phyloP scores from a whole-genome alignment of 2,113 vertebrate genomes.

The Gymnorhina tibicen region DNA sequence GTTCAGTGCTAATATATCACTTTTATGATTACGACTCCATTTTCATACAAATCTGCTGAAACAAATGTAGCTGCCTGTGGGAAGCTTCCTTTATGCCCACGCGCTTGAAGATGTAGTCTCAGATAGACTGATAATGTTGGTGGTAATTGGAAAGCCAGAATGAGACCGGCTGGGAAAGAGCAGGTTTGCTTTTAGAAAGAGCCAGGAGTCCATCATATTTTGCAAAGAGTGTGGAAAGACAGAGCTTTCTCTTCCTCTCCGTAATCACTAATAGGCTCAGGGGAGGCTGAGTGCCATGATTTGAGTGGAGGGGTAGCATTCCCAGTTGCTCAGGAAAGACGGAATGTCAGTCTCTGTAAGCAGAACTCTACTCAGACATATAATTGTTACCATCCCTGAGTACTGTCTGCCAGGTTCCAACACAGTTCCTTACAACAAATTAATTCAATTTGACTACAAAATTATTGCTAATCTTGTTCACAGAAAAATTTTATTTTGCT shows the following conservation, averaged over 20 bases:
- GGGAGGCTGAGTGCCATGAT: rapidly evolving
- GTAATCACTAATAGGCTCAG: background rate
- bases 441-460: background rate
- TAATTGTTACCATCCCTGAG: background rate
- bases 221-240: background rate
- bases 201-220: background rate
- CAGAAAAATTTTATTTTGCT: background rate
- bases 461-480: background rate
- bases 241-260: background rate
- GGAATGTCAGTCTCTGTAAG: background rate
- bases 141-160: background rate
- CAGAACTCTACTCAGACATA: background rate
- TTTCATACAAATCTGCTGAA: constrained; percentile 6
- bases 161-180: background rate
- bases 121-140: rapidly evolving
- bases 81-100: background rate
- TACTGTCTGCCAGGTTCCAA: background rate
- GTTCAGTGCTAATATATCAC: background rate
- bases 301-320: background rate
- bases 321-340: background rate
- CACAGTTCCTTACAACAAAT: background rate
- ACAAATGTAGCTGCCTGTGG: background rate
- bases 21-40: background rate
- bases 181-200: background rate
- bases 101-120: background rate